phyloP scores from a whole-genome alignment of 2,797 vertebrate species.

The Chloroceryle inda region DNA sequence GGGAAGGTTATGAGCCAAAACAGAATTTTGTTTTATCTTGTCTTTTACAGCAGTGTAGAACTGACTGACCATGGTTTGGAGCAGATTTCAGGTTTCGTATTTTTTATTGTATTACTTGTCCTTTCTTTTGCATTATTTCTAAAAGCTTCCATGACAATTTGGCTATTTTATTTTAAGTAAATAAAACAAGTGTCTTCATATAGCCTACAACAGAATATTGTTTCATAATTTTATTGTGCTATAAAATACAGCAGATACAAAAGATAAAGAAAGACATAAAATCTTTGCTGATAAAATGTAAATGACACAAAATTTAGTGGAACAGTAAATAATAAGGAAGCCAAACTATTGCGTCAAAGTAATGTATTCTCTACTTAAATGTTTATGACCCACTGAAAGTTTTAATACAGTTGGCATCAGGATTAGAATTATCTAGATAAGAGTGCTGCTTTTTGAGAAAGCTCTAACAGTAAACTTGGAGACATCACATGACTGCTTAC shows the following conservation, averaged over 20 bases:
- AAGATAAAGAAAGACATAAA: not conserved
- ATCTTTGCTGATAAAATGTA: constrained; percentile 3
- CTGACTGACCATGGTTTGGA: not conserved
- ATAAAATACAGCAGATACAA: not conserved
- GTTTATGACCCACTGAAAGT: not conserved
- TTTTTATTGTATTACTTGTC: not conserved
- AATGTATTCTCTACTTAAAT: not conserved
- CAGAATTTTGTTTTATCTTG: not conserved
- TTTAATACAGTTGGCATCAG: not conserved
- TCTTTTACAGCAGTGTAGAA: not conserved
- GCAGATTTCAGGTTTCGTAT: not conserved
- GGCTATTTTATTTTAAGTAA: not conserved
- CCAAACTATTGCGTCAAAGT: not conserved
- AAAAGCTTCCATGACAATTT: not conserved
- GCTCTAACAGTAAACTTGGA: not conserved
- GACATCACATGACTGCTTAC: not conserved
- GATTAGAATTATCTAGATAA: not conserved
- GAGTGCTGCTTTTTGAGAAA: not conserved
- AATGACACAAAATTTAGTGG: not conserved
- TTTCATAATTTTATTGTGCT: not conserved
- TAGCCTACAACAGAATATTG: not conserved
- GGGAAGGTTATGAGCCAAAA: not conserved
- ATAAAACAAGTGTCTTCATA: constrained; percentile 4
- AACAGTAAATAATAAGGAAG: not conserved
- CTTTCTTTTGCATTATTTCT: not conserved